Evolutionary conservation across 2,888 invertebrate genomes (phyloP), one percentile per base, ranked within the genome.

Genomic region (Metallyticus violacea): DNA sequence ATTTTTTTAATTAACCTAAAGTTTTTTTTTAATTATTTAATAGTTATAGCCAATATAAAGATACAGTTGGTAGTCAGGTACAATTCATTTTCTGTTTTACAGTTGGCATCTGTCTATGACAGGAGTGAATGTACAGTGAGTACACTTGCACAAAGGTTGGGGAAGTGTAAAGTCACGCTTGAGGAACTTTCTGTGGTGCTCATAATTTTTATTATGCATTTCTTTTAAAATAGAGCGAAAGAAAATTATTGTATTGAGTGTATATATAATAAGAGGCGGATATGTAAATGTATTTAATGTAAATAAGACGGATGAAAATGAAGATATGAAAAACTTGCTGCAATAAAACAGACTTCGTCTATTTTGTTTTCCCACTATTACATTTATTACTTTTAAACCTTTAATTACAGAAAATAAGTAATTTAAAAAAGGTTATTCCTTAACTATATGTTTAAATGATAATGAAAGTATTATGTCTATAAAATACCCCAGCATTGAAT

Each of bases 271-370:
- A 77, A 77, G 27, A 77, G 77, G 29, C 76, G 76, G 82, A 83
- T 77, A 76, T 83, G 83, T 83, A 28, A 7, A 79, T 86, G 86
- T 86, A 86, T 86, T 86, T 86, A 86, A 86, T 86, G 86, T 86
- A 86, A 86, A 86, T 86, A 86, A 80, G 77, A 27, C 77, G 82
- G 26, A 30, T 87, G 79, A 85, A 84, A 84, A 9, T 15, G 40
- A 62, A 62, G 22, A 62, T 62, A 62, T 62, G 40, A 62, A 62
- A 62, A 62, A 62, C 28, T 83, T 77, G 83, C 83, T 83, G 76
- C 83, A 83, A 83, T 83, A 83, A 83, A 83, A 83, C 29, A 83
- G 77, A 77, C 6, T 77, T 62, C 62, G 25, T 83, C 3, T 62
- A 22, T 62, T 62, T 62, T 62, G n/a, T n/a, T 1, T 22, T 15